Percentiles rank a stretch among this genome's conserved stretches.
Conservation (phyloP, 1,140 invertebrate species). For the Cylas formicarius region DNA sequence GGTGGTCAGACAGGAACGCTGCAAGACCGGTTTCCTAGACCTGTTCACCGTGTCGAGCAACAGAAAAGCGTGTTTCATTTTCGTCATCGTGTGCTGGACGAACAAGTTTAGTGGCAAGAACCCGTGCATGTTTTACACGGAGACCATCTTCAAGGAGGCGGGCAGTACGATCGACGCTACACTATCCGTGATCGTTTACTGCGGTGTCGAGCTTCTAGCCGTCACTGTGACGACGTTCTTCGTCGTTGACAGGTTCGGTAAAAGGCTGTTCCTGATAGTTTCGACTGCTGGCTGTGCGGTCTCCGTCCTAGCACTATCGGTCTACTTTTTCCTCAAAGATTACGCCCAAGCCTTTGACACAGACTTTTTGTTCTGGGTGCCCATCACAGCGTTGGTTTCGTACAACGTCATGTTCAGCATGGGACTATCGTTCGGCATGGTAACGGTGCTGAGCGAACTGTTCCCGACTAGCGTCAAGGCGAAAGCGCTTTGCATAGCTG, state of each 20-base stretch:
- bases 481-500: slow-evolving; percentile 59
- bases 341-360: slow-evolving; percentile 28
- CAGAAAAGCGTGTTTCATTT: slow-evolving; percentile 44
- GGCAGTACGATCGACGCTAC: slow-evolving; percentile 42
- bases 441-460: slow-evolving; percentile 63
- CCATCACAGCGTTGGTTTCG: slow-evolving; percentile 56
- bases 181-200: slow-evolving; percentile 48
- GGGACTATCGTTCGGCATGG: slow-evolving; percentile 63
- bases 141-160: slow-evolving; percentile 48
- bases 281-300: slow-evolving; percentile 51
- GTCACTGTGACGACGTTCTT: slow-evolving; percentile 60
- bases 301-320: slow-evolving; percentile 48
- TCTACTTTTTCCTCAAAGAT: slow-evolving; percentile 52
- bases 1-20: slow-evolving; percentile 36
- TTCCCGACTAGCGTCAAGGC: slow-evolving; percentile 64
- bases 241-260: slow-evolving; percentile 64
- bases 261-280: slow-evolving; percentile 58
- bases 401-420: slow-evolving; percentile 65
- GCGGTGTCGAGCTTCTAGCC: slow-evolving; percentile 56
- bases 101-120: slow-evolving; percentile 60
- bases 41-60: slow-evolving; percentile 45
- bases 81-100: slow-evolving; percentile 50
- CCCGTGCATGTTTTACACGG: slow-evolving; percentile 58
- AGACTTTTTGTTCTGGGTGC: slow-evolving; percentile 28
- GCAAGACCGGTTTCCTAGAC: slow-evolving; percentile 41